These are phyloP conservation scores for Dufourea novaeangliae DNA, from an alignment of 1,140 invertebrate genomes.

Conservation along the genomic window DNA sequence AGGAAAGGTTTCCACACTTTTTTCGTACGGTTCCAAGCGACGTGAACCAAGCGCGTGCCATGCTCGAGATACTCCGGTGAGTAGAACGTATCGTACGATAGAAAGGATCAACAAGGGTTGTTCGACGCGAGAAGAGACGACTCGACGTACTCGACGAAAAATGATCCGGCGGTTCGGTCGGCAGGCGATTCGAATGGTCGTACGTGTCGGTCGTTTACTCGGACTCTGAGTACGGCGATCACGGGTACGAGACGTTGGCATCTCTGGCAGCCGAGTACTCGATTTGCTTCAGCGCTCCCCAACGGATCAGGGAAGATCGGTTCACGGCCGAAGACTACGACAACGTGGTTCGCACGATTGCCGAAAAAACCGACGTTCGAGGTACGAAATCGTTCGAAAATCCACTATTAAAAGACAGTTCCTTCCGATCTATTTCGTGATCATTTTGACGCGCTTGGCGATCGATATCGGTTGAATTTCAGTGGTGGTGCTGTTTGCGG, in stretches of 20 bases:
- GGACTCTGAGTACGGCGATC: constrained; percentile 82
- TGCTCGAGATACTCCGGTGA: constrained; percentile 84
- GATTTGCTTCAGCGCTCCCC: constrained; percentile 82
- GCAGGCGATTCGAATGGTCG: constrained; percentile 82
- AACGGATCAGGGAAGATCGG: constrained; percentile 78
- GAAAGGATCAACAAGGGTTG: no score
- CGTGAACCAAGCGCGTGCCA: constrained; percentile 83
- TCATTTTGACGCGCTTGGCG: background rate
- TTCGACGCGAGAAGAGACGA: no score
- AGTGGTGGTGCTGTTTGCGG: constrained; percentile 84
- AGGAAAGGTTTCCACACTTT: constrained; percentile 83
- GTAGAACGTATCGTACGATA: constrained; percentile 18
- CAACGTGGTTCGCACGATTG: constrained; percentile 77
- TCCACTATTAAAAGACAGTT: no score
- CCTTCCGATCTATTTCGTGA: no score
- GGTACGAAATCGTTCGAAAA: constrained; percentile 61
- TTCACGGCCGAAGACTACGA: constrained; percentile 80
- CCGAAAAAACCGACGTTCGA: constrained; percentile 73
- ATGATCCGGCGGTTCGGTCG: no score
- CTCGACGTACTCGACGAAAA: no score
- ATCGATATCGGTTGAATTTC: constrained; percentile 12
- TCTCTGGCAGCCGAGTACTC: constrained; percentile 79
- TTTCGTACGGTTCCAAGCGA: constrained; percentile 85
- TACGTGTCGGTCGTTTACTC: constrained; percentile 85
- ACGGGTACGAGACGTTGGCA: constrained; percentile 82